phyloP scores from a whole-genome alignment of 1,140 invertebrate genomes.

The Orius laevigatus region DNA sequence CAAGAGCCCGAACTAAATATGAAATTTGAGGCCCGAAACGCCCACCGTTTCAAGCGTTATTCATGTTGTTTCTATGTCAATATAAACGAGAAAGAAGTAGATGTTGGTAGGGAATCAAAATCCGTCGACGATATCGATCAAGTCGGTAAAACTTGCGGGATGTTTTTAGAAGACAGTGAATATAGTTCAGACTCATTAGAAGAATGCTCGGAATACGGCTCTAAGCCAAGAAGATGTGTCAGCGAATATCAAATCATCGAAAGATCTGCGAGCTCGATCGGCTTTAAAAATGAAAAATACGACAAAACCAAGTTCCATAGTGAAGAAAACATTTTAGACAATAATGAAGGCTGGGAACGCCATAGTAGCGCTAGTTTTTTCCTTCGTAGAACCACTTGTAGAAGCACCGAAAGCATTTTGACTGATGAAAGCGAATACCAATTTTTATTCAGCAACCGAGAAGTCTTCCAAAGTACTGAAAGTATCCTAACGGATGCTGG shows the following conservation, averaged over 20 bases:
- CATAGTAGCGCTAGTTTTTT: slow-evolving; percentile 36
- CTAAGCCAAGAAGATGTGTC: slow-evolving; percentile 40
- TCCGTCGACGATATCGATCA: slow-evolving; percentile 19
- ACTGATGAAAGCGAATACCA: slow-evolving; percentile 56
- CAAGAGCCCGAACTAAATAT: slow-evolving; percentile 14
- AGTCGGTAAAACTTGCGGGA: slow-evolving; percentile 14
- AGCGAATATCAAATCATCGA: slow-evolving; percentile 61
- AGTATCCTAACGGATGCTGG: slow-evolving; percentile 34
- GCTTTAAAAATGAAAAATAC: slow-evolving; percentile 22
- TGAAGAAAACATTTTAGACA: slow-evolving; percentile 58
- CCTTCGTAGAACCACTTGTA: slow-evolving; percentile 36
- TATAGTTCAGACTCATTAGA: slow-evolving; percentile 61
- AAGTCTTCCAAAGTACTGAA: slow-evolving; percentile 28
- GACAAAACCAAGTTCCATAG: slow-evolving; percentile 32
- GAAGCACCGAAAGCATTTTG: slow-evolving; percentile 59
- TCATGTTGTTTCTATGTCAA: slow-evolving; percentile 25
- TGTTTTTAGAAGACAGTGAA: slow-evolving; percentile 30
- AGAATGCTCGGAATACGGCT: slow-evolving; percentile 42
- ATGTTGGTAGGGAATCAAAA: slow-evolving; percentile 16
- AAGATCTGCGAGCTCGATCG: slow-evolving; percentile 19
- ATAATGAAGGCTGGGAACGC: slow-evolving; percentile 37
- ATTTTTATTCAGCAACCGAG: slow-evolving; percentile 25
- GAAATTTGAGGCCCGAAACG: slow-evolving; percentile 12
- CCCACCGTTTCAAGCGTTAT: slow-evolving; percentile 15
- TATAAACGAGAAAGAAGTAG: slow-evolving; percentile 20